Evolutionary conservation across 2,888 invertebrate genomes (phyloP), one percentile per base, ranked within the genome.

Genomic region (Rotaria sp.): DNA sequence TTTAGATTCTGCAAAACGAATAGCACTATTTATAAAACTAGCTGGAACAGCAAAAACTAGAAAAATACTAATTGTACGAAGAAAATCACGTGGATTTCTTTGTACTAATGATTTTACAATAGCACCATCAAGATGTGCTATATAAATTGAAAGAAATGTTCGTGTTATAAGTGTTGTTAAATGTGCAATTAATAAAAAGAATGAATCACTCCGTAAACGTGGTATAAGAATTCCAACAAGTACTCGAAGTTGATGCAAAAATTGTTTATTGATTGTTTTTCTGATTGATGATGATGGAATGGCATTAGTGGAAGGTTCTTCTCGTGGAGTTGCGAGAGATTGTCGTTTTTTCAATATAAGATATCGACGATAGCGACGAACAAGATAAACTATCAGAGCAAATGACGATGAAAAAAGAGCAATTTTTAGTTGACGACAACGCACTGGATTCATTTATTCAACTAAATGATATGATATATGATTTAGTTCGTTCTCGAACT

Each of bases 81-180:
- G 18, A 18, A 67, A 67, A 30, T 67, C 13, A 67, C 67, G 67
- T 3, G 90, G 90, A 92, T 94, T 95, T 88, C 90, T 90, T 87
- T 95, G 94, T 10, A 98, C 97, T 89, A 97, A 97, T 90, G 95
- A 95, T 90, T 95, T 96, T 7, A 97, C 97, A 89, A 95, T 94
- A 59, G 95, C 94, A 0, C 97, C 98, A 91, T 99, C 98, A 88
- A 99, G 92, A 2, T 95, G 94, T 0, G 98, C 98, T 11, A 99
- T 97, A 91, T 97, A 97, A 87, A 99, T 97, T n/a, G 97, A 96
- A 52, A 99, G 93, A 92, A 98, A 97, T 2, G 98, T 98, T 88
- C 98, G 93, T 0, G 96, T 93, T 88, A 97, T 94, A 4, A 99
- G 92, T 85, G 96, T 96, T 15, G 94, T 88, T 0, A 98, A 97